Base-by-base conservation (phyloP, 1,140 invertebrate genomes). In the Camponotus floridanus region DNA sequence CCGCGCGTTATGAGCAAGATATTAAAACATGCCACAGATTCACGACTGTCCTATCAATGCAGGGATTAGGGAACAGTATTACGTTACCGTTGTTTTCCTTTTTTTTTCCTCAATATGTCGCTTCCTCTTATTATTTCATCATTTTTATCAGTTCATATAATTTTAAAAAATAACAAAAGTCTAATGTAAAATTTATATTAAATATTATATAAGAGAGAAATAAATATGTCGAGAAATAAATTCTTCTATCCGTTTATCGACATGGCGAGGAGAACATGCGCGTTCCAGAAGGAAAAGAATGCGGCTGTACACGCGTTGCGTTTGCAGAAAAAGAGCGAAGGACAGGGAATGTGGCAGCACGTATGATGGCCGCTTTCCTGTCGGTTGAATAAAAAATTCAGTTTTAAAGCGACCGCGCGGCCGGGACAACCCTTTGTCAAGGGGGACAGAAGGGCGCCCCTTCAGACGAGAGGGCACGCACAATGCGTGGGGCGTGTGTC, bases 311-410 rank as follows among this genome's bases (percentile, higher is more conserved):
- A 70, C 42, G 67, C 45, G 59, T 26, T 65, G 55, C 85, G 73
- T 61, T 51, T 33, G 51, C 79, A 83, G 57, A 80, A 70, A 83
- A 74, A 74, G 68, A 42, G 42, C 68, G 67, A 88, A 88, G 55
- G 61, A 90, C 71, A 89, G 74, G 31, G 80, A 86, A 61, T 71
- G 67, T 48, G 76, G 55, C 70, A 83, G 85, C 79, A 61, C 45
- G 21, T 88, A 91, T 92, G 91, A 91, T 92, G 91, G 91, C 91
- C 91, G 91, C 88, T 92, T 92, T 92, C 91, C 91, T 92, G 91
- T 92, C 89, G 91, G 88, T 55, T 87, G 90, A 85, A 92, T 92
- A 91, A 91, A 91, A 91, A 91, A 91, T 90, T 91, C 86, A 90
- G 87, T 90, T 91, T 89, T 90, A 67, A 88, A 92, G 79, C 90